A percentile compares a stretch with the other conserved stretches of the same genome.
These are phyloP conservation scores for Elephas maximus DNA, from an alignment of 2,113 vertebrate genomes.

Conservation along the genomic window DNA sequence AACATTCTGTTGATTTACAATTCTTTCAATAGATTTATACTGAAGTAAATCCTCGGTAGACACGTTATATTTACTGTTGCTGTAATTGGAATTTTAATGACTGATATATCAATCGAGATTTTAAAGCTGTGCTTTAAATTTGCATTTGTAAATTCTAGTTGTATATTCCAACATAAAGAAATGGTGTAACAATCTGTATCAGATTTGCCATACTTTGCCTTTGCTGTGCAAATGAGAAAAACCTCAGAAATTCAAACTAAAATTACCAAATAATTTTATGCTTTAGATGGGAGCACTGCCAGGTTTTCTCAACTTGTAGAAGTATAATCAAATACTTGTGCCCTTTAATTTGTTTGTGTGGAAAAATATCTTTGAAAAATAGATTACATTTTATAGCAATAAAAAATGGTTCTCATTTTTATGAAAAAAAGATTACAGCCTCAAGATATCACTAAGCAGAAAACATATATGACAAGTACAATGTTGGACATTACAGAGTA, in stretches of 20 bases:
- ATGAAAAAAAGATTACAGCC: neutral
- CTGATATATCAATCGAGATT: neutral
- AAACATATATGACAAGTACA: neutral
- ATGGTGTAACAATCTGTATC: neutral
- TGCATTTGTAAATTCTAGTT: neutral
- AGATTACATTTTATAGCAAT: too few species aligned
- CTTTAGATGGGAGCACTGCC: neutral
- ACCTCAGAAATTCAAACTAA: neutral
- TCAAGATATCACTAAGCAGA: neutral
- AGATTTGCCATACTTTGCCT: neutral
- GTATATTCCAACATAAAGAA: neutral
- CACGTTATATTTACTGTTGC: neutral
- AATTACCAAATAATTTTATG: neutral
- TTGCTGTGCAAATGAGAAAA: neutral
- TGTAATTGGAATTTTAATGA: neutral
- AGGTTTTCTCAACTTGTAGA: neutral
- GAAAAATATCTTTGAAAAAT: neutral
- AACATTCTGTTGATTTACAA: neutral
- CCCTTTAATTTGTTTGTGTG: neutral
- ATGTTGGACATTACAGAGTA: neutral
- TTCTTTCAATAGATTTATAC: neutral
- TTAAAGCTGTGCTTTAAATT: neutral
- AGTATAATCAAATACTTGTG: neutral
- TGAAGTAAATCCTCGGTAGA: neutral
- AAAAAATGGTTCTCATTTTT: too few species aligned